These are phyloP conservation scores for Drosophila insularis DNA, from an alignment of 1,140 invertebrate species.

Conservation along the genomic window DNA sequence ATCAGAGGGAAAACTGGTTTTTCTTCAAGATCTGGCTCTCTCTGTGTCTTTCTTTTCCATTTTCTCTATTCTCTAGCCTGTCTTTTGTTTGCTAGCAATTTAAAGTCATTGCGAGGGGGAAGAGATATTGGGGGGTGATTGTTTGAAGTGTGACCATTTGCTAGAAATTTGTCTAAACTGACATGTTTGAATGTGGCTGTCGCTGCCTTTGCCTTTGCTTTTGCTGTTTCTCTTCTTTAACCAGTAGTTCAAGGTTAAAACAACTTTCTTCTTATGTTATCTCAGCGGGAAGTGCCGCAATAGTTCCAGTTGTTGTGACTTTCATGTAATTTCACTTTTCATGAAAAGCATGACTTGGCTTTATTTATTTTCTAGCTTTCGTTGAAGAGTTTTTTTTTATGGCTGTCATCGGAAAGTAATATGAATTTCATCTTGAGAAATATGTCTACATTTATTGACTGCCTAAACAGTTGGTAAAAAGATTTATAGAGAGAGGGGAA, in stretches of 20 bases:
- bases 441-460: background rate
- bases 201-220: background rate
- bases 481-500: conserved; percentile 3
- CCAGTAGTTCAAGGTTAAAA: conserved; percentile 8
- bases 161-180: background rate
- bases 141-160: background rate
- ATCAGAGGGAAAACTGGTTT: conserved; percentile 12
- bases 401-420: background rate
- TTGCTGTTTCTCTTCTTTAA: background rate
- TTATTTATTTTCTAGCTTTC: background rate
- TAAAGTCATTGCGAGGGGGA: background rate
- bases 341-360: conserved; percentile 1
- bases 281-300: background rate
- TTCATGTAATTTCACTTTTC: conserved; percentile 6
- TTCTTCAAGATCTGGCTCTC: background rate
- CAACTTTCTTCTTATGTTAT: conserved; percentile 7
- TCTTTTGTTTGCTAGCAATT: background rate
- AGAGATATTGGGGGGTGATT: background rate
- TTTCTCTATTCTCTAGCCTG: background rate
- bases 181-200: background rate
- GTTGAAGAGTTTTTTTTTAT: background rate
- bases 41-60: background rate
- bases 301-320: background rate
- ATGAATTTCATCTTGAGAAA: background rate
- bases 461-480: background rate